These are phyloP conservation scores for Gymnocypris eckloni DNA, from an alignment of 2,797 vertebrate species.

Conservation along the genomic window DNA sequence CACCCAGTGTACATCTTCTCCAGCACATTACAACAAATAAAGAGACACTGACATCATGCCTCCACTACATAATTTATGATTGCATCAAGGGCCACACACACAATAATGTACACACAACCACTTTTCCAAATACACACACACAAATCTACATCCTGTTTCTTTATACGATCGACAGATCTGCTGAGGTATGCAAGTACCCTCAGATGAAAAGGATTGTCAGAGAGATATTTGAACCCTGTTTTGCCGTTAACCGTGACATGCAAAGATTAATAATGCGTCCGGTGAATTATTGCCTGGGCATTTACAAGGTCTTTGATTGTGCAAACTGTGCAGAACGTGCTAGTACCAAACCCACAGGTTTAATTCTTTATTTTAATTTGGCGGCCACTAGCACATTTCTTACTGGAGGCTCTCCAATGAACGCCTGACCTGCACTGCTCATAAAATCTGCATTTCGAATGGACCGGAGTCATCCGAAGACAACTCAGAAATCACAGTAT, in stretches of 20 bases:
- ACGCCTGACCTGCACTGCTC: constrained; percentile 61
- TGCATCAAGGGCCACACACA: constrained; percentile 24
- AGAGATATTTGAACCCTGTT: constrained; percentile 40
- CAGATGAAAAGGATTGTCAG: constrained; percentile 21
- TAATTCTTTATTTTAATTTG: constrained; percentile 68
- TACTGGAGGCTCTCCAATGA: constrained; percentile 56
- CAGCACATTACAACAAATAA: constrained; percentile 64
- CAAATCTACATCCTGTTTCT: constrained; percentile 19
- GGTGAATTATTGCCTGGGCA: constrained; percentile 32
- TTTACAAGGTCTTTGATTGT: constrained; percentile 45
- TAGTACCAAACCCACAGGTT: constrained; percentile 56
- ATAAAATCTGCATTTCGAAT: constrained; percentile 77
- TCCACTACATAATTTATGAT: constrained; percentile 43
- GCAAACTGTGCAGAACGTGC: constrained; percentile 21
- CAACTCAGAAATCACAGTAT: constrained; percentile 53
- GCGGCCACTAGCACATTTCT: constrained; percentile 59
- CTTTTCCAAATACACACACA: constrained; percentile 2
- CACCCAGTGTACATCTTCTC: constrained; percentile 66
- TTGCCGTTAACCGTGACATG: constrained; percentile 19
- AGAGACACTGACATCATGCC: constrained; percentile 44
- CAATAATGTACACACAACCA: constrained; percentile 9
- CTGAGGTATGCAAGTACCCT: constrained; percentile 35
- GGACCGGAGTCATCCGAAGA: constrained; percentile 62
- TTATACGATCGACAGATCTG: constrained; percentile 39
- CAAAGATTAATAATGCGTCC: constrained; percentile 5